Evolutionary conservation across 2,797 vertebrate genomes (phyloP).

Genomic region (Monodelphis domestica): DNA sequence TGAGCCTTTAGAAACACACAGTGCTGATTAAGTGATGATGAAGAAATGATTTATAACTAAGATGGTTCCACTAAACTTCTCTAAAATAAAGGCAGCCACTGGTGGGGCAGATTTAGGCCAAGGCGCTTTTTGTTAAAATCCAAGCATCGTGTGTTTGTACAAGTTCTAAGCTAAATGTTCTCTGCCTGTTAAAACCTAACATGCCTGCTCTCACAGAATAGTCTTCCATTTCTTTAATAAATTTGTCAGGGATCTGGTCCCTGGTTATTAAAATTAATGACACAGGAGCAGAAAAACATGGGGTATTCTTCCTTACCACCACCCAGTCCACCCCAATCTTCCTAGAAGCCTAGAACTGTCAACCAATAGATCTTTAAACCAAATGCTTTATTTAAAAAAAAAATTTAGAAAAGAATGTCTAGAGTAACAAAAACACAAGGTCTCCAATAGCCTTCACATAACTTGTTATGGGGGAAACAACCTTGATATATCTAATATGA

Average conservation of each 20-base stretch:
- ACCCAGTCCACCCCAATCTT: background rate
- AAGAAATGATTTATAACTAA: constrained; percentile 72
- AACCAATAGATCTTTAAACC: constrained; percentile 33
- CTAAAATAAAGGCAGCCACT: constrained; percentile 39
- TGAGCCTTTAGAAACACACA: constrained; percentile 61
- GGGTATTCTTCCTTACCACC: background rate
- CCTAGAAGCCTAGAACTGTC: constrained; percentile 42
- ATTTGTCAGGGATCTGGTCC: background rate
- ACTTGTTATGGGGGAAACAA: constrained; percentile 20
- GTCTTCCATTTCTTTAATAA: constrained; percentile 55
- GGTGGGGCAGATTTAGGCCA: background rate
- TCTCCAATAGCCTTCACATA: constrained; percentile 12
- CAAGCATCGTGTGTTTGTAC: constrained; percentile 8
- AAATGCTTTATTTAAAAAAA: constrained; percentile 4
- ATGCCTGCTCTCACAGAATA: constrained; percentile 27
- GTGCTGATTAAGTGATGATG: constrained; percentile 46
- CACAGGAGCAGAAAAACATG: background rate
- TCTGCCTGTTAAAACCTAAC: constrained; percentile 44
- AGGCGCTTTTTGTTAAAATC: constrained; percentile 47
- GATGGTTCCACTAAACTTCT: background rate
- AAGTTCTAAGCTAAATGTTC: constrained; percentile 3
- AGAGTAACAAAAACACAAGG: background rate
- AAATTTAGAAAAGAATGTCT: background rate
- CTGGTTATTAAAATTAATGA: constrained; percentile 31
- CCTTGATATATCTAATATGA: constrained; percentile 36